phyloP scores from a whole-genome alignment of 2,888 invertebrate species.

The Blera fallax region DNA sequence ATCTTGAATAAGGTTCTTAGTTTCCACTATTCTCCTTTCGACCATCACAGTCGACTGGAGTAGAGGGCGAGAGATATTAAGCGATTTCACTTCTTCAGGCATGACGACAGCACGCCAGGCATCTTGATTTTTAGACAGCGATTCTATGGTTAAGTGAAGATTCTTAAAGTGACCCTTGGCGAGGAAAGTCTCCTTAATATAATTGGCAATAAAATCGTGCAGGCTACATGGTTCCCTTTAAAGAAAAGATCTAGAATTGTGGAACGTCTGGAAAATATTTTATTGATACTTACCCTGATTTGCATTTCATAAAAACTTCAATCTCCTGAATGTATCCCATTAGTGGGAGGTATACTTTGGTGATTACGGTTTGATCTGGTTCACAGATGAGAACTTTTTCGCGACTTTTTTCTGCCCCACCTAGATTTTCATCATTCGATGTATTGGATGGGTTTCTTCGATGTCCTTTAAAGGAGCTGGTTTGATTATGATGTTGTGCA shows the following conservation, averaged over 20 bases:
- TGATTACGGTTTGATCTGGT: conserved; percentile 88
- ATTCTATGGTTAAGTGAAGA: conserved; percentile 84
- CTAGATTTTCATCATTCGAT: conserved; percentile 79
- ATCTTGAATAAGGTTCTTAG: conserved; percentile 86
- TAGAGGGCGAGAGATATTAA: conserved; percentile 86
- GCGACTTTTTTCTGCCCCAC: conserved; percentile 77
- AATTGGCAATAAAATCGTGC: conserved; percentile 92
- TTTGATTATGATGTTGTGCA: conserved; percentile 71
- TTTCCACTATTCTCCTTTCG: conserved; percentile 84
- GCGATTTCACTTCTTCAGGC: conserved; percentile 86
- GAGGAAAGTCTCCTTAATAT: conserved; percentile 93
- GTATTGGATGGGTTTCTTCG: conserved; percentile 81
- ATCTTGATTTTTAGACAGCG: conserved; percentile 88
- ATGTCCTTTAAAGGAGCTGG: conserved; percentile 78
- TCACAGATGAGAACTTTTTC: conserved; percentile 89
- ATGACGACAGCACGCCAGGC: conserved; percentile 91
- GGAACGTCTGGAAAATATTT: neutral
- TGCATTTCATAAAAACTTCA: conserved; percentile 85
- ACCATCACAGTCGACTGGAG: conserved; percentile 88
- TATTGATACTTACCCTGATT: conserved; percentile 82
- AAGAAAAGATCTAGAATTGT: neutral
- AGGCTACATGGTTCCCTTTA: conserved; percentile 87
- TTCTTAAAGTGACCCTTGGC: conserved; percentile 87
- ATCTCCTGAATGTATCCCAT: conserved; percentile 93
- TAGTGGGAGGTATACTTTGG: conserved; percentile 91